phyloP scores from a whole-genome alignment of 2,113 vertebrate species.

The Gambusia affinis region DNA sequence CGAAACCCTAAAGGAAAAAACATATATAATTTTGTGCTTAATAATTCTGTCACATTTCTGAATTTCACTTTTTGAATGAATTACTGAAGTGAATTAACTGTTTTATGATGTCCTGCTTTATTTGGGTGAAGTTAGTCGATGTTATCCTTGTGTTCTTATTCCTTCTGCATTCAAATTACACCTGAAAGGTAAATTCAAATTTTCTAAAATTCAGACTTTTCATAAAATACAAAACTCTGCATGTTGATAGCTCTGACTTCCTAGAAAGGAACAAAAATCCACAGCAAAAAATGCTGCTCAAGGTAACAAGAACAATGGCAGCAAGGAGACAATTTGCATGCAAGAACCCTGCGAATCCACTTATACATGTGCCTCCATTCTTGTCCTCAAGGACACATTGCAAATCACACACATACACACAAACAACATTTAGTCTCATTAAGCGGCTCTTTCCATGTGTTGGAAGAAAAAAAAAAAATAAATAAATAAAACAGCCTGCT shows the following conservation, averaged over 20 bases:
- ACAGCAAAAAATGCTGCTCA: slow-evolving; percentile 6
- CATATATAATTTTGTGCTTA: too few species aligned
- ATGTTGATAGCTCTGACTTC: not conserved
- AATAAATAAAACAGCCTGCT: slow-evolving; percentile 5
- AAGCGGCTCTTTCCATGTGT: slow-evolving; percentile 56
- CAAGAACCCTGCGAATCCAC: slow-evolving; percentile 24
- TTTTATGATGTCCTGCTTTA: too few species aligned
- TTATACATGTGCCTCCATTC: slow-evolving; percentile 21
- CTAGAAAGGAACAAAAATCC: not conserved
- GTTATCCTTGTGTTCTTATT: not conserved
- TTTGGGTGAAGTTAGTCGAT: too few species aligned
- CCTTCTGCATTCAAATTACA: not conserved
- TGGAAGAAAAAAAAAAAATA: slow-evolving; percentile 4
- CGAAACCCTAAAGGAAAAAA: too few species aligned
- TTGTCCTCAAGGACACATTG: slow-evolving; percentile 42
- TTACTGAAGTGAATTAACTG: too few species aligned
- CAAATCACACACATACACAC: slow-evolving; percentile 10
- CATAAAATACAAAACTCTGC: not conserved
- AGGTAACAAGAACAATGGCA: not conserved
- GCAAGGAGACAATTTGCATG: slow-evolving; percentile 33
- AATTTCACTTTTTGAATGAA: too few species aligned
- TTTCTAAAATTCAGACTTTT: not conserved
- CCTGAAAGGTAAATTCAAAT: not conserved
- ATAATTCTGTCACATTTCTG: too few species aligned
- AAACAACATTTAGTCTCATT: slow-evolving; percentile 55